Evolutionary conservation across 2,888 invertebrate genomes (phyloP).

Genomic region (Amiota minor): DNA sequence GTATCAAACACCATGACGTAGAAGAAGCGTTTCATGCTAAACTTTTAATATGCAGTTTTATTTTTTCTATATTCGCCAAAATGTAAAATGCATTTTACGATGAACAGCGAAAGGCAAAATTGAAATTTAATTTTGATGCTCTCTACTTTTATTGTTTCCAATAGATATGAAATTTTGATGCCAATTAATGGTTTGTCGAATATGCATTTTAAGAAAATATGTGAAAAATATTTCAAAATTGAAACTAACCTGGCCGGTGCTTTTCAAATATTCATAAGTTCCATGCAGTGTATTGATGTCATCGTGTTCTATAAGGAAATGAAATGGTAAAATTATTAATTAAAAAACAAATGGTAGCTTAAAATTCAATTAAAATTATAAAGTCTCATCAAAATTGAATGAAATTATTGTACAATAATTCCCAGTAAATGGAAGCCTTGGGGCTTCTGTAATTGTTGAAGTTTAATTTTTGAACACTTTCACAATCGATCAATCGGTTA

Average conservation of each 20-base stretch:
- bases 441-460: too few species aligned
- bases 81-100: slow-evolving; percentile 24
- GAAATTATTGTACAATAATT: too few species aligned
- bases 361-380: too few species aligned
- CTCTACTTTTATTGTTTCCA: slow-evolving; percentile 44
- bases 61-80: not conserved
- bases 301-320: slow-evolving; percentile 61
- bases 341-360: too few species aligned
- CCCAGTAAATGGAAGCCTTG: too few species aligned
- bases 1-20: slow-evolving; percentile 71
- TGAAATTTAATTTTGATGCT: not conserved
- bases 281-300: slow-evolving; percentile 71
- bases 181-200: slow-evolving; percentile 46
- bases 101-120: slow-evolving; percentile 6
- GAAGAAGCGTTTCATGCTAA: too few species aligned
- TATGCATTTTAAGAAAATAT: slow-evolving; percentile 35
- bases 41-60: too few species aligned
- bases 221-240: slow-evolving; percentile 24
- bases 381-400: too few species aligned
- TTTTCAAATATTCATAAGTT: slow-evolving; percentile 76
- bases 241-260: slow-evolving; percentile 77
- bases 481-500: too few species aligned
- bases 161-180: slow-evolving; percentile 50
- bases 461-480: too few species aligned
- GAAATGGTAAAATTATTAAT: too few species aligned